phyloP scores from a whole-genome alignment of 2,888 invertebrate genomes.

The Rotaria macrura region DNA sequence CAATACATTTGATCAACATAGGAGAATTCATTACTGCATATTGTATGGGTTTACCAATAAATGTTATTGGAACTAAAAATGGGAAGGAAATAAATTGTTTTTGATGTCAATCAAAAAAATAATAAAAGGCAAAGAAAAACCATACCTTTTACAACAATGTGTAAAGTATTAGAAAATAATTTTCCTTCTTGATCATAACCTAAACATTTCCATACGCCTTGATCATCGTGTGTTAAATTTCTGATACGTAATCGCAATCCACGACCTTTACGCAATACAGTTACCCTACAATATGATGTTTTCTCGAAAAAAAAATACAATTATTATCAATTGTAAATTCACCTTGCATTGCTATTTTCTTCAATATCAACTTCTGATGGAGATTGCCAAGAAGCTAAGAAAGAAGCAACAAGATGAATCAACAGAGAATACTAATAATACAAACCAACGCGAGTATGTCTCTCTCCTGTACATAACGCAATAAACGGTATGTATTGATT shows the following conservation, averaged over 20 bases:
- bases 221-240: slow-evolving; percentile 5
- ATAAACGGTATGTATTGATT: neutral
- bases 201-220: slow-evolving; percentile 1
- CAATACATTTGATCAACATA: neutral
- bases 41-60: neutral
- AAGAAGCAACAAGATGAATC: too few relatives aligned
- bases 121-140: too few relatives aligned
- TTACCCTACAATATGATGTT: neutral
- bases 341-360: neutral
- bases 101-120: neutral
- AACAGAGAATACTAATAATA: neutral
- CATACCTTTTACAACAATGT: neutral
- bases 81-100: neutral
- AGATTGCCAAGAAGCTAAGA: neutral
- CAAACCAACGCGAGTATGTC: neutral
- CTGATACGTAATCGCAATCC: neutral
- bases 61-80: slow-evolving; percentile 3
- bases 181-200: neutral
- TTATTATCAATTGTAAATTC: neutral
- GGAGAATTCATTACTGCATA: neutral
- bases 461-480: neutral
- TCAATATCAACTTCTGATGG: neutral
- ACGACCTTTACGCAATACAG: neutral
- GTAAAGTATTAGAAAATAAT: neutral
- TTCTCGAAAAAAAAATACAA: neutral